Evolutionary conservation across 2,888 invertebrate genomes (phyloP).

Genomic region (Merodon equestris): DNA sequence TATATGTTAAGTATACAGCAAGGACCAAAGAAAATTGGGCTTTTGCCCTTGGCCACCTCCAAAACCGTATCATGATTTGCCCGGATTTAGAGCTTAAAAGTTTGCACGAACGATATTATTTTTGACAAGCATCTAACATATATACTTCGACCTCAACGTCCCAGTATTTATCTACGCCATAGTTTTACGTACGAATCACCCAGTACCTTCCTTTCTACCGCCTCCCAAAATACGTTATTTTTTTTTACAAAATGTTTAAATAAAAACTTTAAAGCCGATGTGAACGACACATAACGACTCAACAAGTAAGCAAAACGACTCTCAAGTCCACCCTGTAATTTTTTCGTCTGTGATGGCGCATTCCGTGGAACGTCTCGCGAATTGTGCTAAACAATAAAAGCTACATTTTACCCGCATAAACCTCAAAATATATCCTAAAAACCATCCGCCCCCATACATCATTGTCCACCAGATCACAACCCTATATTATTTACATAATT

Average conservation of each 20-base stretch:
- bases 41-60: no score
- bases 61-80: no score
- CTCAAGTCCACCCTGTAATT: conserved; percentile 46
- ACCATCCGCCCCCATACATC: conserved; percentile 7
- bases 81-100: no score
- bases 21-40: no score
- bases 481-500: conserved; percentile 39
- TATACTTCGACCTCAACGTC: no score
- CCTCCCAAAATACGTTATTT: neutral
- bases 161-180: no score
- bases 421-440: conserved; percentile 32
- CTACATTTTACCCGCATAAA: conserved; percentile 30
- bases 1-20: no score
- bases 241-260: conserved; percentile 13
- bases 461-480: conserved; percentile 17
- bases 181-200: no score
- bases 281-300: conserved; percentile 51
- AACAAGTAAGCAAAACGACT: conserved; percentile 46
- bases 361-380: conserved; percentile 66
- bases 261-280: conserved; percentile 11
- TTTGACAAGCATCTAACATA: no score
- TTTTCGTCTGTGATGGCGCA: conserved; percentile 66
- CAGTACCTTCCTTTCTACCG: no score
- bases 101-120: no score
- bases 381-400: conserved; percentile 63